A percentile compares a stretch with the other conserved stretches of the same genome.
These are phyloP conservation scores for Dicranocentrus wangi DNA, from an alignment of 2,888 invertebrate species.

Conservation along the genomic window DNA sequence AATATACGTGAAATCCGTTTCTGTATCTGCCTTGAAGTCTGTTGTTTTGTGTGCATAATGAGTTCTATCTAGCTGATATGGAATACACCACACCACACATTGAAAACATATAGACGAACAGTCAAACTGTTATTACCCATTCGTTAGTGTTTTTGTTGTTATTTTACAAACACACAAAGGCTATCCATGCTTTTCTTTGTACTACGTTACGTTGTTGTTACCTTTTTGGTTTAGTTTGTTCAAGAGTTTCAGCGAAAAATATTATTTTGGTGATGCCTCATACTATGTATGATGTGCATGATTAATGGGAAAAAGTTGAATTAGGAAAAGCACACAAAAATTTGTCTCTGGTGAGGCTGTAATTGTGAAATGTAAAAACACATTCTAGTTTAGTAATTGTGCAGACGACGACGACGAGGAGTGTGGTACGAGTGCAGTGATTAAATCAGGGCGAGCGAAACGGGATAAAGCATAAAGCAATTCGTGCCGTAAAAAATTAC, in stretches of 20 bases:
- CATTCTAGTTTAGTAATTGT: background rate
- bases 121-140: background rate
- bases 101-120: slow-evolving; percentile 29
- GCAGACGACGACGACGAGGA: background rate
- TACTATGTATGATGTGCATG: slow-evolving; percentile 17
- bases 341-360: background rate
- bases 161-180: too few species aligned
- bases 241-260: slow-evolving; percentile 11
- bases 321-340: slow-evolving; percentile 29
- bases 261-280: slow-evolving; percentile 23
- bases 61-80: slow-evolving; percentile 30
- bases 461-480: too few species aligned
- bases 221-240: slow-evolving; percentile 15
- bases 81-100: slow-evolving; percentile 11
- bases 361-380: background rate
- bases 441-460: background rate
- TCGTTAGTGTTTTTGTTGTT: slow-evolving; percentile 8
- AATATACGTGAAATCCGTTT: background rate
- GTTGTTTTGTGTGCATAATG: slow-evolving; percentile 9
- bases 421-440: background rate
- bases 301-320: slow-evolving; percentile 36
- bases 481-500: too few species aligned
- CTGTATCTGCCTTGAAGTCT: slow-evolving; percentile 20
- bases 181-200: background rate
- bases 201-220: background rate